A percentile compares a stretch with the other conserved stretches of the same genome.
Evolutionary conservation across 2,888 invertebrate species (phyloP).

Genomic region (Drosophila nigricruria): DNA sequence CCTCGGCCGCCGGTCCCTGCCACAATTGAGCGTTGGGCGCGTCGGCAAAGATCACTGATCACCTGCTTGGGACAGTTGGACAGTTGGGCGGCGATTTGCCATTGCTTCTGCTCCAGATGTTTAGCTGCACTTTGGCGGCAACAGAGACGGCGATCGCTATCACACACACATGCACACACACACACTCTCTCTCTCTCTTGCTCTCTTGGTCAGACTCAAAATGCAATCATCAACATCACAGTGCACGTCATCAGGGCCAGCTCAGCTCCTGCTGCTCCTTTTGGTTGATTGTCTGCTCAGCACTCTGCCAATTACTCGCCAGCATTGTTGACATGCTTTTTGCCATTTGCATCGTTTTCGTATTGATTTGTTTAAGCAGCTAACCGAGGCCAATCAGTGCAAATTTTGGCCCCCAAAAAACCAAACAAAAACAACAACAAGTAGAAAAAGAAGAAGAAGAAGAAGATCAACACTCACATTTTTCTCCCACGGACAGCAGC

Average conservation of each 20-base stretch:
- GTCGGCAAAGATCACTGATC: constrained; percentile 77
- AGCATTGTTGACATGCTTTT: constrained; percentile 77
- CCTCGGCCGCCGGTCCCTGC: neutral
- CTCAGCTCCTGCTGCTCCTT: constrained; percentile 25
- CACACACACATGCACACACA: constrained; percentile 35
- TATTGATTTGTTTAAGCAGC: constrained; percentile 77
- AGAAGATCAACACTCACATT: constrained; percentile 51
- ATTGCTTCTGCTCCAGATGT: constrained; percentile 73
- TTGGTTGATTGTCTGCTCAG: constrained; percentile 36
- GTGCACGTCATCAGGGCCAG: constrained; percentile 57
- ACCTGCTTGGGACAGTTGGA: constrained; percentile 50
- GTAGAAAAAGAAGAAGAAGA: neutral
- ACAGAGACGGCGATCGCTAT: constrained; percentile 61
- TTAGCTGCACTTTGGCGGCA: constrained; percentile 77
- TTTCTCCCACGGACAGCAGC: constrained; percentile 77
- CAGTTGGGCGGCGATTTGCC: constrained; percentile 52
- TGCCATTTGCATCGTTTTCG: constrained; percentile 79
- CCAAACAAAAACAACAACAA: constrained; percentile 17
- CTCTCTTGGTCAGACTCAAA: constrained; percentile 28
- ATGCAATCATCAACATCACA: constrained; percentile 75
- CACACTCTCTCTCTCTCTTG: neutral
- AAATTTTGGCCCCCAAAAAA: constrained; percentile 47
- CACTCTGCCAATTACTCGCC: constrained; percentile 77
- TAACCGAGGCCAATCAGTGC: constrained; percentile 49
- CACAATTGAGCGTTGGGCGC: constrained; percentile 39